Conservation (phyloP, 1,140 invertebrate genomes). For the Chrysoperla carnea region DNA sequence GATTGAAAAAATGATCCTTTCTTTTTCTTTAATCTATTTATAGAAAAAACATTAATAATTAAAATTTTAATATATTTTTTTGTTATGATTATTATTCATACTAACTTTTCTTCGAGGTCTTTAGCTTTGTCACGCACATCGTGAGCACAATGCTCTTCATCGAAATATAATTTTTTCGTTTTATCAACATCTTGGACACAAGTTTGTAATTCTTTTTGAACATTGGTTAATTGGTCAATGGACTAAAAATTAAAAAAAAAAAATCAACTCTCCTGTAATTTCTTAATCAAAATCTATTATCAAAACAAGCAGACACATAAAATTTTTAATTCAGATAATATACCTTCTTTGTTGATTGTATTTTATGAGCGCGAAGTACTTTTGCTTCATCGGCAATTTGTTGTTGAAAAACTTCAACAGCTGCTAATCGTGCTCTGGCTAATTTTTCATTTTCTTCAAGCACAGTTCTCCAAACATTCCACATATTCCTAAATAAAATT, state of each 20-base stretch:
- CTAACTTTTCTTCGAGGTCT: constrained; percentile 91
- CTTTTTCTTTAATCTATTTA: constrained; percentile 78
- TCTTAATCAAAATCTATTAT: not conserved
- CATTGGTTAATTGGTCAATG: constrained; percentile 64
- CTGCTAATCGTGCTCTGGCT: constrained; percentile 72
- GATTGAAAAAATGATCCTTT: constrained; percentile 93
- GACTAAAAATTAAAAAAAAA: constrained; percentile 34
- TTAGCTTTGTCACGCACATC: constrained; percentile 87
- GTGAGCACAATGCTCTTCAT: constrained; percentile 87
- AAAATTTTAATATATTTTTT: not conserved
- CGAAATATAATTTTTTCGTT: constrained; percentile 86
- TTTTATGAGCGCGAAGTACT: constrained; percentile 61
- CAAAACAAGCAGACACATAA: too few relatives aligned
- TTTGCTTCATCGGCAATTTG: constrained; percentile 89
- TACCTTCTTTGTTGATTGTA: constrained; percentile 77
- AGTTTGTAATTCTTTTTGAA: constrained; percentile 79
- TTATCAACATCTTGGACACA: constrained; percentile 84
- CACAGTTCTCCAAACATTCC: constrained; percentile 88
- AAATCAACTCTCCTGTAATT: not conserved
- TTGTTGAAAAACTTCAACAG: constrained; percentile 85
- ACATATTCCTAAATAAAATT: constrained; percentile 66
- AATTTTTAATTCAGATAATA: constrained; percentile 2
- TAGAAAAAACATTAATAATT: constrained; percentile 3
- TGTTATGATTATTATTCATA: constrained; percentile 5
- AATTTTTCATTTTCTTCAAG: constrained; percentile 90